Base-by-base conservation (phyloP, 1,140 invertebrate species). In the Eriocheir sinensis region DNA sequence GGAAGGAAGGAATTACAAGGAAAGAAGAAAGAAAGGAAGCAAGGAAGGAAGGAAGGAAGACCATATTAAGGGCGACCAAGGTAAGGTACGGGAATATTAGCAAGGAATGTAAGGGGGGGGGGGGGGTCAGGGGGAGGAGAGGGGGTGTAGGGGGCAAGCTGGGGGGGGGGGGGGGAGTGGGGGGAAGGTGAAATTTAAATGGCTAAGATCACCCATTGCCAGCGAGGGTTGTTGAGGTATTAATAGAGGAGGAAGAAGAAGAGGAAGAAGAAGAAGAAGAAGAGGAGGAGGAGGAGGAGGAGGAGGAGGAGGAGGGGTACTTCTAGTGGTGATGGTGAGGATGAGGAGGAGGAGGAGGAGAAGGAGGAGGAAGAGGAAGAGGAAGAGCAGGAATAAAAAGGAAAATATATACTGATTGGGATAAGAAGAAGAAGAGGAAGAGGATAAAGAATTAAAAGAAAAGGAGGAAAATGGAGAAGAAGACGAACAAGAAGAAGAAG, bases 201-300 rank as follows among this genome's bases (percentile, higher is more conserved):
- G 60, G 60, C 60, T n/a, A 72, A n/a, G 60, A 72, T 72, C 27
- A 72, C n/a, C 60, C 27, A n/a, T n/a, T n/a, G n/a, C n/a, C n/a
- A n/a, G n/a, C n/a, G n/a, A 72, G 60, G 60, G 60, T 72, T 72
- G 60, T 72, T 72, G 60, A n/a, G 60, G 60, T 72, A 72, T 72
- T 72, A 72, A n/a, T 72, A n/a, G 60, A n/a, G 21, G 60, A 72
- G 41, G 48, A 21, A 9, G 48, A 53, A 21, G 48, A 1, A 21
- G 21, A 9, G 48, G 32, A 34, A 40, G n/a, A 6, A 48, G 17
- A 32, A 34, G 88, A n/a, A 2, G 60, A 34, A n/a, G 44, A 30
- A 15, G 12, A 32, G 48, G 34, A 53, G 2, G 34, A 60, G 48
- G n/a, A 53, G 27, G 9, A 17, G 3, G 27, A 3, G 27, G 48